phyloP scores from a whole-genome alignment of 2,797 vertebrate genomes.

The Carduelis carduelis region DNA sequence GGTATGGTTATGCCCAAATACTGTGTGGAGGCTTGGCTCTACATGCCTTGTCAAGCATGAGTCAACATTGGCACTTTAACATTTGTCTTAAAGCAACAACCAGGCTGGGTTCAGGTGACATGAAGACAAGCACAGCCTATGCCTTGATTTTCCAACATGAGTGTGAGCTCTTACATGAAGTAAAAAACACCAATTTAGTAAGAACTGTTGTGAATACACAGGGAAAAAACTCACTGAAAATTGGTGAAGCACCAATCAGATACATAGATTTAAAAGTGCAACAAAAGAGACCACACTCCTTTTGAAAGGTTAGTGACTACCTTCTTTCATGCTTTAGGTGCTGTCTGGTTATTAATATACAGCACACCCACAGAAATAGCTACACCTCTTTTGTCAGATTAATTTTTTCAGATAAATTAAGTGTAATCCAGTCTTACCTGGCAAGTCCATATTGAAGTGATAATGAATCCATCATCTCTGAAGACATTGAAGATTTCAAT shows the following conservation, averaged over 20 bases:
- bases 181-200: background rate
- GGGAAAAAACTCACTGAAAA: background rate
- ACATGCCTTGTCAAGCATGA: background rate
- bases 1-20: background rate
- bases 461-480: constrained; percentile 84
- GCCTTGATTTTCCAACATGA: background rate
- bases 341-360: background rate
- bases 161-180: background rate
- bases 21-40: background rate
- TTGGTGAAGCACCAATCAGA: background rate
- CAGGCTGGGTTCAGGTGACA: background rate
- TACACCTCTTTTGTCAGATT: background rate
- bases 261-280: background rate
- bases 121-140: background rate
- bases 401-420: background rate
- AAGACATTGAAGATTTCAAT: constrained; percentile 88
- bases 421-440: constrained; percentile 74
- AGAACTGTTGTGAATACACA: background rate
- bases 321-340: background rate
- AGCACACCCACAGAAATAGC: background rate
- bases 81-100: background rate
- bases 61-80: background rate
- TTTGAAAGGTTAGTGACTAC: background rate
- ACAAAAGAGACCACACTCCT: background rate
- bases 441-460: constrained; percentile 87